Conservation (phyloP, 1,140 invertebrate species). For the Halotydeus destructor region DNA sequence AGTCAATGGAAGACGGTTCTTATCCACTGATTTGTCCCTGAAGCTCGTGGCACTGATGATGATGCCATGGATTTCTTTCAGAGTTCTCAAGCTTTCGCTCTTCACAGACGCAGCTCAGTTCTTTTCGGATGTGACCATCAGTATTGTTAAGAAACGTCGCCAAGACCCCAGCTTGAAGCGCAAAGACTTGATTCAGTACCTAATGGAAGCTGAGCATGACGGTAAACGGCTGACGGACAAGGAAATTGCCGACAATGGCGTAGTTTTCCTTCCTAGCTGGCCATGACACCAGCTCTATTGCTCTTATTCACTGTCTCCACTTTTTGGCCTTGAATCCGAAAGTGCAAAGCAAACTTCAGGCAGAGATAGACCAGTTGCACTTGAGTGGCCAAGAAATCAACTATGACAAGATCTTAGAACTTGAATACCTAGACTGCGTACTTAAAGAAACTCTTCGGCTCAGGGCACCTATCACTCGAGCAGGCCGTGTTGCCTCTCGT, state of each 20-base stretch:
- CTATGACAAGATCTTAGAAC: conserved; percentile 22
- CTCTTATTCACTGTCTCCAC: conserved; percentile 13
- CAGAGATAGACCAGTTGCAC: conserved; percentile 20
- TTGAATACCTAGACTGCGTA: conserved; percentile 28
- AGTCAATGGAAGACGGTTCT: too few relatives aligned
- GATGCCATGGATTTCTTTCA: too few relatives aligned
- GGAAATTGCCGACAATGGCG: conserved; percentile 35
- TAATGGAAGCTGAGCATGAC: too few relatives aligned
- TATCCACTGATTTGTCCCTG: too few relatives aligned
- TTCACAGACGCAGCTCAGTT: too few relatives aligned
- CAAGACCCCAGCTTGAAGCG: too few relatives aligned
- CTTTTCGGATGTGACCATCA: too few relatives aligned
- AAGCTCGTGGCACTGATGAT: too few relatives aligned
- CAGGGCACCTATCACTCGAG: conserved; percentile 26
- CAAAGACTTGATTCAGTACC: too few relatives aligned
- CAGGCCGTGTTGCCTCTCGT: conserved; percentile 21
- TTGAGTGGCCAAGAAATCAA: conserved; percentile 22
- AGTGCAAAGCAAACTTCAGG: conserved; percentile 7
- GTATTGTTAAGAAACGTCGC: too few relatives aligned
- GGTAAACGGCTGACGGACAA: conserved; percentile 48
- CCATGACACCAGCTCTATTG: conserved; percentile 13
- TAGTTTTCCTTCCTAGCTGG: conserved; percentile 24
- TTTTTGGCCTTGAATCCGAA: conserved; percentile 3
- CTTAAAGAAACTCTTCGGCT: conserved; percentile 35
- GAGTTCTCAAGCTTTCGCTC: too few relatives aligned